These are phyloP conservation scores for Psittacus erithacus DNA, from an alignment of 2,113 vertebrate species.

Conservation along the genomic window DNA sequence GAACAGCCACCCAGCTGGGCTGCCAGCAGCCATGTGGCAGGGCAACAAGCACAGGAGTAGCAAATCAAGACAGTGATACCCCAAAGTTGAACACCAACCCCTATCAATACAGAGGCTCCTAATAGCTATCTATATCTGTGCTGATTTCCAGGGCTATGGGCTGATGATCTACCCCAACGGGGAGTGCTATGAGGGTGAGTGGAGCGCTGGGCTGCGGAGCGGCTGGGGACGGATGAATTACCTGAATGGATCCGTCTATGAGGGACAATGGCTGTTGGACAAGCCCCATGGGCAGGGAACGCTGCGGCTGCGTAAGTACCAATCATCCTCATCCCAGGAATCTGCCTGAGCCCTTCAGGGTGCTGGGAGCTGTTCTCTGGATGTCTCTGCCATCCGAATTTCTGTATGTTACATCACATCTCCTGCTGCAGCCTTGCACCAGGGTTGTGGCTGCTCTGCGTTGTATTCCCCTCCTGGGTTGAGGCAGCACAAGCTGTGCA, in stretches of 20 bases:
- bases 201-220: slow-evolving; percentile 75
- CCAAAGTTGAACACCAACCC: background rate
- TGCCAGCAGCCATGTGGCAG: background rate
- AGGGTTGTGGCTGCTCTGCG: background rate
- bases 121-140: background rate
- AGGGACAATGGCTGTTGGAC: slow-evolving; percentile 87
- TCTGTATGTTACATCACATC: background rate
- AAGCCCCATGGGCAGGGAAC: slow-evolving; percentile 79
- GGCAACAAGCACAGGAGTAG: background rate
- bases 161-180: slow-evolving; percentile 71
- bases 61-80: background rate
- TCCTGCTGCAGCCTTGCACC: background rate
- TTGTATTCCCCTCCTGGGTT: background rate
- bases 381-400: background rate
- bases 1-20: background rate
- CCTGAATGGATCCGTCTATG: slow-evolving; percentile 81
- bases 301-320: slow-evolving; percentile 77
- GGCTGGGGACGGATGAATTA: slow-evolving; percentile 90
- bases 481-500: background rate
- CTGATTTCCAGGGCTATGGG: slow-evolving; percentile 81
- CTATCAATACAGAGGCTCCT: background rate
- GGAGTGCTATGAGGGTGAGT: slow-evolving; percentile 87
- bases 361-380: background rate
- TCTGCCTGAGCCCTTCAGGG: background rate
- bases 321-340: fast-evolving